phyloP scores from a whole-genome alignment of 2,797 vertebrate genomes.

The Danio choprae region DNA sequence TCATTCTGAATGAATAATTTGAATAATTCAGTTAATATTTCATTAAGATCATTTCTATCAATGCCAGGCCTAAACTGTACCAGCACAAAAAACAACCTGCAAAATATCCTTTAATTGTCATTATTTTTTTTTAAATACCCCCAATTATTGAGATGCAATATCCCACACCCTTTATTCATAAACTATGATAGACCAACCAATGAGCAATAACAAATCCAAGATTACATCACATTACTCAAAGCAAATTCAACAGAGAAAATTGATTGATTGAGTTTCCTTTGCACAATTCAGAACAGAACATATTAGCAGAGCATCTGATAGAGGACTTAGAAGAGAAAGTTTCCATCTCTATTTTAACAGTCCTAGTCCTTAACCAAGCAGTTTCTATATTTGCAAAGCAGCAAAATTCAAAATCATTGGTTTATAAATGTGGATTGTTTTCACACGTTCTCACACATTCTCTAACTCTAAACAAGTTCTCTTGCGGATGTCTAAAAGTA shows the following conservation, averaged over 20 bases:
- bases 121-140: too few relatives aligned
- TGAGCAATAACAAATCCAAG: not conserved
- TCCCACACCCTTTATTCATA: not conserved
- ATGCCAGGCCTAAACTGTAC: too few relatives aligned
- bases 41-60: too few relatives aligned
- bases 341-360: not conserved
- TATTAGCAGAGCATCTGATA: not conserved
- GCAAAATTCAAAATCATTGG: not conserved
- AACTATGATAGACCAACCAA: not conserved
- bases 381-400: slow-evolving; percentile 13
- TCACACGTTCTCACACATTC: slow-evolving; percentile 26
- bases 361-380: not conserved
- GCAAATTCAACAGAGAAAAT: not conserved
- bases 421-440: slow-evolving; percentile 16
- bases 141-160: too few relatives aligned
- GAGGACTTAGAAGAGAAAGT: slow-evolving; percentile 12
- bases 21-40: too few relatives aligned
- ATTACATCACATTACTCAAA: not conserved
- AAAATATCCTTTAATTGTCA: too few relatives aligned
- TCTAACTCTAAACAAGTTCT: not conserved
- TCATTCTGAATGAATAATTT: too few relatives aligned
- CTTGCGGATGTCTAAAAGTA: not conserved
- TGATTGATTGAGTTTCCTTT: not conserved
- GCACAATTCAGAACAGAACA: not conserved
- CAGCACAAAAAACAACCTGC: too few relatives aligned